A percentile compares a stretch with the other conserved stretches of the same genome.
Conservation (phyloP, 2,888 invertebrate genomes). For the Xestia rhomboidea region DNA sequence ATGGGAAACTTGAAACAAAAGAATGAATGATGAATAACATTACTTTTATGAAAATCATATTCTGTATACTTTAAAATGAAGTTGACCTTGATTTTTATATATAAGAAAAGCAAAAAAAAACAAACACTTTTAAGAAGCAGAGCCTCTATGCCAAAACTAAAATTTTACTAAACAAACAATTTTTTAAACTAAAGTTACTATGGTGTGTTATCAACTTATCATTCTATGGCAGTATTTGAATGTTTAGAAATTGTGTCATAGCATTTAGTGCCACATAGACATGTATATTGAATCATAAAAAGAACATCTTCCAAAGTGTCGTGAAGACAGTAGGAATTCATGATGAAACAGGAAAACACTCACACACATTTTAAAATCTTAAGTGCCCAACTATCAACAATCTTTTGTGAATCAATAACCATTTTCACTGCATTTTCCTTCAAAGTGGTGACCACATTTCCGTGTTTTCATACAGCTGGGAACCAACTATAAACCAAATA, state of each 20-base stretch:
- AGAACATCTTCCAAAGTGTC: background rate
- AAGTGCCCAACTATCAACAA: background rate
- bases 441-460: background rate
- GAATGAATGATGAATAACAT: background rate
- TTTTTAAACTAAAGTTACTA: too few relatives aligned
- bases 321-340: background rate
- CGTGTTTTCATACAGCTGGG: background rate
- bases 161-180: too few relatives aligned
- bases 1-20: constrained; percentile 11
- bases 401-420: background rate
- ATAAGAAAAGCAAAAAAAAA: background rate
- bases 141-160: background rate
- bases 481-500: background rate
- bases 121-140: background rate
- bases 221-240: background rate
- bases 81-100: background rate
- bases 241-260: background rate
- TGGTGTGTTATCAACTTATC: background rate
- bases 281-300: constrained; percentile 5
- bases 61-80: background rate
- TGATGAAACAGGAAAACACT: constrained; percentile 21
- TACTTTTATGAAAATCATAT: background rate
- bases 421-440: constrained; percentile 13
- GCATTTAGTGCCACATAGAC: background rate
- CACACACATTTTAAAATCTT: background rate